These are phyloP conservation scores for Seriola aureovittata DNA, from an alignment of 2,113 vertebrate species.

Conservation along the genomic window DNA sequence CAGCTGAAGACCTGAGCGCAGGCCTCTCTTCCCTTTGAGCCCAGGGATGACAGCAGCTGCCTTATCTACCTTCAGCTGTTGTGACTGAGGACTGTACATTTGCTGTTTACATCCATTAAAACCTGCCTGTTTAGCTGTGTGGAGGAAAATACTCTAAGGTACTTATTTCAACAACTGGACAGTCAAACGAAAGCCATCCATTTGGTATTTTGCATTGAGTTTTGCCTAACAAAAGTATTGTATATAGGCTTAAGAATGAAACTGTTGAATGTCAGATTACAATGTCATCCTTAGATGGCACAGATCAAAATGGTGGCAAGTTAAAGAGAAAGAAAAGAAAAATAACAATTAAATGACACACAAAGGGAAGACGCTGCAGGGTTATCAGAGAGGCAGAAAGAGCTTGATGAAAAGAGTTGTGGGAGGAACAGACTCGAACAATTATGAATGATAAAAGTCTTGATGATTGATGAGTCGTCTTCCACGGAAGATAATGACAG, in stretches of 20 bases:
- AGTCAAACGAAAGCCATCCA: background rate
- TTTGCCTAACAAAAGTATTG: background rate
- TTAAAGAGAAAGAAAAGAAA: background rate
- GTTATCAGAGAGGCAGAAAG: conserved; percentile 29
- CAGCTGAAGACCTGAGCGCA: conserved; percentile 18
- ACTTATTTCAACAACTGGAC: conserved; percentile 3
- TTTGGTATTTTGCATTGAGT: background rate
- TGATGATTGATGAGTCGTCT: conserved; percentile 65
- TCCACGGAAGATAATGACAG: conserved; percentile 62
- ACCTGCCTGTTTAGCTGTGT: background rate
- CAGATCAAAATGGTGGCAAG: conserved; percentile 37
- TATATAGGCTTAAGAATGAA: background rate
- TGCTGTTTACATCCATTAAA: background rate
- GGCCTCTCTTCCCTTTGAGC: conserved; percentile 4
- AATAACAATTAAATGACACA: conserved; percentile 9
- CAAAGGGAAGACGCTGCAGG: conserved; percentile 4
- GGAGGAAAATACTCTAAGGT: background rate
- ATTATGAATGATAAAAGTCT: conserved; percentile 57
- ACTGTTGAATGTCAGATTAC: conserved; percentile 3
- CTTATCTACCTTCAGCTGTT: background rate
- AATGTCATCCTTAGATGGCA: background rate
- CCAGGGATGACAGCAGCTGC: background rate
- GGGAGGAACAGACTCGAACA: conserved; percentile 47
- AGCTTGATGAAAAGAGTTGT: conserved; percentile 45
- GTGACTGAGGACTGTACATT: background rate